phyloP scores from a whole-genome alignment of 2,797 vertebrate genomes.

The Hoplostethus mediterraneus region DNA sequence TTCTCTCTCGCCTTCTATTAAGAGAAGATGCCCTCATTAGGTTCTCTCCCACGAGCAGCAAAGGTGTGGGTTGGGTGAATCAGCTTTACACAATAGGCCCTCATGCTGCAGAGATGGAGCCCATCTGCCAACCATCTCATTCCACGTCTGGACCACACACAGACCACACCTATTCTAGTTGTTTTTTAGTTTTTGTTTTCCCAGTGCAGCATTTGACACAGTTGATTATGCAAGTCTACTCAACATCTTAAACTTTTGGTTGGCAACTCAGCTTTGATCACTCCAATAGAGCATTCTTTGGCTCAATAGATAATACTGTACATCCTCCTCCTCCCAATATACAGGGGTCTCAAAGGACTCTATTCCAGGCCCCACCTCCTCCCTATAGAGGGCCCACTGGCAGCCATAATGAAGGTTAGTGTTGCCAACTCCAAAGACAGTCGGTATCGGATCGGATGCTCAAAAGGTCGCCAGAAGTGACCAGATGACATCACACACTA shows the following conservation, averaged over 20 bases:
- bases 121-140: slow-evolving; percentile 43
- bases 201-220: slow-evolving; percentile 14
- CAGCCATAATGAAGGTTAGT: slow-evolving; percentile 2
- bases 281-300: neutral
- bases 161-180: slow-evolving; percentile 40
- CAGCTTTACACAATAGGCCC: slow-evolving; percentile 71
- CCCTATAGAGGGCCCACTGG: slow-evolving; percentile 1
- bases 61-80: slow-evolving; percentile 69
- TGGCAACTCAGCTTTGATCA: neutral
- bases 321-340: neutral
- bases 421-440: neutral
- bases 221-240: neutral
- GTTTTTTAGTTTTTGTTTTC: slow-evolving; percentile 39
- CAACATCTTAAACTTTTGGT: slow-evolving; percentile 7
- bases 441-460: neutral
- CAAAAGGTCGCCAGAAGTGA: neutral
- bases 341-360: slow-evolving; percentile 30
- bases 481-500: neutral
- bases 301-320: neutral
- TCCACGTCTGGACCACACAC: slow-evolving; percentile 49
- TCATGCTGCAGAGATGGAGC: slow-evolving; percentile 56
- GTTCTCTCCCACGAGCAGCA: slow-evolving; percentile 52
- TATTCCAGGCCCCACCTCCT: slow-evolving; percentile 1
- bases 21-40: slow-evolving; percentile 65
- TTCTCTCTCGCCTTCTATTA: slow-evolving; percentile 47